A percentile compares a stretch with the other conserved stretches of the same genome.
Evolutionary conservation across 1,140 invertebrate species (phyloP).

Genomic region (Drosophila ironensis): DNA sequence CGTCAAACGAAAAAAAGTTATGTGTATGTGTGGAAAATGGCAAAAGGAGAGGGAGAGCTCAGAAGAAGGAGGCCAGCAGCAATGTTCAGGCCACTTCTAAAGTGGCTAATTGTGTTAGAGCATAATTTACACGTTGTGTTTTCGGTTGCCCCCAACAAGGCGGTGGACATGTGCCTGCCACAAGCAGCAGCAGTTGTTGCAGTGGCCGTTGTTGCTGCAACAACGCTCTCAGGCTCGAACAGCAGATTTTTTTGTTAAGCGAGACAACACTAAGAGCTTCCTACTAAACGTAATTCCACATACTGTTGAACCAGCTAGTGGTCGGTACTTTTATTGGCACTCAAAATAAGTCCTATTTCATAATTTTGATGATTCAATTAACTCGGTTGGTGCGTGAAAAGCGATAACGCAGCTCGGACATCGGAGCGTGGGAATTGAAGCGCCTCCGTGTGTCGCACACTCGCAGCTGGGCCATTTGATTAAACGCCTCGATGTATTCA

Average conservation of each 20-base stretch:
- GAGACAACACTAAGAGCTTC: slow-evolving; percentile 39
- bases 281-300: slow-evolving; percentile 24
- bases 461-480: slow-evolving; percentile 56
- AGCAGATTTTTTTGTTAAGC: slow-evolving; percentile 19
- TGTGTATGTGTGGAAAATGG: not conserved
- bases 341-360: slow-evolving; percentile 8
- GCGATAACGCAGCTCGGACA: slow-evolving; percentile 33
- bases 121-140: slow-evolving; percentile 80
- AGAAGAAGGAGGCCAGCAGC: slow-evolving; percentile 45
- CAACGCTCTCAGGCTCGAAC: slow-evolving; percentile 28
- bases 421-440: slow-evolving; percentile 67
- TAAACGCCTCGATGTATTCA: slow-evolving; percentile 78
- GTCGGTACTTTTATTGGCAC: too few relatives aligned
- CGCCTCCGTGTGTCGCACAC: slow-evolving; percentile 40
- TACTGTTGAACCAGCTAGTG: too few relatives aligned
- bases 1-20: slow-evolving; percentile 22
- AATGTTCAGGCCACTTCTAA: slow-evolving; percentile 62
- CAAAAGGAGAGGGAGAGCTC: slow-evolving; percentile 6
- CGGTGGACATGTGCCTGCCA: slow-evolving; percentile 69
- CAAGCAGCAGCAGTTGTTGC: slow-evolving; percentile 24
- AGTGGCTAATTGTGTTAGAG: slow-evolving; percentile 79
- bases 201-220: slow-evolving; percentile 40
- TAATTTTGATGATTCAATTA: too few relatives aligned
- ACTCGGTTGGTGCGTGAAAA: too few relatives aligned
- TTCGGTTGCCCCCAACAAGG: slow-evolving; percentile 70